A percentile compares a stretch with the other conserved stretches of the same genome.
Conservation (phyloP, 2,888 invertebrate genomes). For the Lucinisca nassula region DNA sequence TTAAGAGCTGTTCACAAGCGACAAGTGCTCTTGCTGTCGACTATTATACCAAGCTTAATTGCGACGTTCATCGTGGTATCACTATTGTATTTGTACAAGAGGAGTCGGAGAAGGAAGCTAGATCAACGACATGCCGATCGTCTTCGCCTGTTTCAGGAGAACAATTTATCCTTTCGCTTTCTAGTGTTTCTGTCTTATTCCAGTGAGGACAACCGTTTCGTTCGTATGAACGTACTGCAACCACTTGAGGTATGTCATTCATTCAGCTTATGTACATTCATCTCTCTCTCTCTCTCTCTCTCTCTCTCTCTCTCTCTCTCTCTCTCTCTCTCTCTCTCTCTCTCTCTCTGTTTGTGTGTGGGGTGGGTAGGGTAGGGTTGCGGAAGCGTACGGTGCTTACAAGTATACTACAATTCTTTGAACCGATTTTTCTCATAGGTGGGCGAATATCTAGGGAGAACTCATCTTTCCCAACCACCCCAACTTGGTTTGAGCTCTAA, state of each 20-base stretch:
- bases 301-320: too few relatives aligned
- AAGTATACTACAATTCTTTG: too few relatives aligned
- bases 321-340: too few relatives aligned
- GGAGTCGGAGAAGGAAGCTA: background rate
- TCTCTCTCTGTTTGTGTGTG: too few relatives aligned
- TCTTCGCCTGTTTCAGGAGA: background rate
- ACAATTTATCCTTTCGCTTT: background rate
- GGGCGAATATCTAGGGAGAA: too few relatives aligned
- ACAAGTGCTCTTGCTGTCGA: background rate
- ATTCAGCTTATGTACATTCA: too few relatives aligned
- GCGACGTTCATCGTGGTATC: background rate
- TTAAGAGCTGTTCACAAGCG: background rate
- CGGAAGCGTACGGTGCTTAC: too few relatives aligned
- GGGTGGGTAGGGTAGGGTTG: too few relatives aligned
- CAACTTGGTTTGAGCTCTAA: too few relatives aligned
- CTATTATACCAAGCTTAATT: background rate
- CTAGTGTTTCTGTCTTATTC: background rate
- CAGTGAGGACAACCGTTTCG: background rate
- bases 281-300: too few relatives aligned
- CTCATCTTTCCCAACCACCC: too few relatives aligned
- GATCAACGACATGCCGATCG: background rate
- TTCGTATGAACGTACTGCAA: background rate
- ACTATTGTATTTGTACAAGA: background rate
- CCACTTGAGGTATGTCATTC: background rate
- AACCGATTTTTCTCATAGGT: too few relatives aligned